phyloP scores from a whole-genome alignment of 2,888 invertebrate genomes.

The Parelbella ahira region DNA sequence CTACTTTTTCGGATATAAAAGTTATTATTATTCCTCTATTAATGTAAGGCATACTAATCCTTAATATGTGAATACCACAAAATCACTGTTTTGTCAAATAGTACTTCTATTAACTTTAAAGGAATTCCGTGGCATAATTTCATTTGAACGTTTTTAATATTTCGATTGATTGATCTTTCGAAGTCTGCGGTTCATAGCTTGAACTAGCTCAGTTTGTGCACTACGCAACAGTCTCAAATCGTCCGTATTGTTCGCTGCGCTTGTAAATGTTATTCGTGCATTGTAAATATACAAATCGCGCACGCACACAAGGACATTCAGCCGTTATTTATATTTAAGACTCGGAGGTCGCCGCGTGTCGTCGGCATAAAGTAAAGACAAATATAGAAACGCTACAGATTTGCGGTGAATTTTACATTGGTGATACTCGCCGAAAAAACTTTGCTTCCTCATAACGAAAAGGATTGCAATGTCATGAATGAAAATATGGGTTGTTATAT shows the following conservation, averaged over 20 bases:
- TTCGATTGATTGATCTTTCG: no score
- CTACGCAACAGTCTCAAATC: conserved; percentile 38
- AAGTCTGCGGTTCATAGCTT: no score
- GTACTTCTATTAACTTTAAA: no score
- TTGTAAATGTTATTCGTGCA: conserved; percentile 62
- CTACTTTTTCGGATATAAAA: no score
- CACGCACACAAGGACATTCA: conserved; percentile 42
- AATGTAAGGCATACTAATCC: no score
- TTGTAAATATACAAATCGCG: conserved; percentile 55
- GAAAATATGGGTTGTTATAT: no score
- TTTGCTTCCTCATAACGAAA: not conserved
- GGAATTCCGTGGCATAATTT: no score
- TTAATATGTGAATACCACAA: no score
- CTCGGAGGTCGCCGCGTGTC: conserved; percentile 64
- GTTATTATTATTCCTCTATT: no score
- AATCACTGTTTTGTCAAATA: no score
- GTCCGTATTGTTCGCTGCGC: conserved; percentile 65
- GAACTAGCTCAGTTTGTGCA: conserved; percentile 15
- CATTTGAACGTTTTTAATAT: no score
- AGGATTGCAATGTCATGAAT: conserved; percentile 1
- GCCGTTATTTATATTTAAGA: conserved; percentile 59
- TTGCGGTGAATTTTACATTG: conserved; percentile 24
- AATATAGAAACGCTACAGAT: conserved; percentile 42
- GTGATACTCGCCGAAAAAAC: conserved; percentile 1
- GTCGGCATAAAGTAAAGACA: conserved; percentile 42